Evolutionary conservation across 1,140 invertebrate species (phyloP).

Genomic region (Drosophila rhopaloa): DNA sequence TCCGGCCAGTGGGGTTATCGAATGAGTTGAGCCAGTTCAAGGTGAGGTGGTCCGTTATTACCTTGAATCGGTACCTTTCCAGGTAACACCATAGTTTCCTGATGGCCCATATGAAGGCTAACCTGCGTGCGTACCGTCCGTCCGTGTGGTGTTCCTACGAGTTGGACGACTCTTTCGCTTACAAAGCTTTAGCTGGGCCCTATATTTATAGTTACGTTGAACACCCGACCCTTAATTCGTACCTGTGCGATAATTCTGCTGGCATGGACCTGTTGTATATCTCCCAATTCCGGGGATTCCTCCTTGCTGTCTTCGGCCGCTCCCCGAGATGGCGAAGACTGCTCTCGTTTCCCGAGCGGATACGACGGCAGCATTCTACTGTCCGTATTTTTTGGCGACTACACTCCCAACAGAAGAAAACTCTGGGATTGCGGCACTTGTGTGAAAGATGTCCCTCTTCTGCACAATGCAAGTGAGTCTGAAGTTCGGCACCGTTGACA

Average conservation of each 20-base stretch:
- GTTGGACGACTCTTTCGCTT: background rate
- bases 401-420: background rate
- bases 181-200: background rate
- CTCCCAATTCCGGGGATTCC: background rate
- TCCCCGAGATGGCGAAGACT: slow-evolving; percentile 1
- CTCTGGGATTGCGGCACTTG: background rate
- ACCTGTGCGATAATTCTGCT: background rate
- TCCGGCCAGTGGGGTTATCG: too few relatives aligned
- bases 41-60: too few relatives aligned
- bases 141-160: background rate
- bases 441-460: background rate
- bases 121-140: background rate
- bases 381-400: background rate
- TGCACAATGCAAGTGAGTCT: too few relatives aligned
- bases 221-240: background rate
- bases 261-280: background rate
- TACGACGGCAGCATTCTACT: background rate
- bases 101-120: too few relatives aligned
- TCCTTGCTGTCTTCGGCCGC: background rate
- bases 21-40: too few relatives aligned
- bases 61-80: too few relatives aligned
- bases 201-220: background rate
- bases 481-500: too few relatives aligned
- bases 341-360: background rate
- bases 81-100: too few relatives aligned